Percentiles rank a stretch among this genome's conserved stretches.
Conservation (phyloP, 2,888 invertebrate genomes). For the Pecten maximus region DNA sequence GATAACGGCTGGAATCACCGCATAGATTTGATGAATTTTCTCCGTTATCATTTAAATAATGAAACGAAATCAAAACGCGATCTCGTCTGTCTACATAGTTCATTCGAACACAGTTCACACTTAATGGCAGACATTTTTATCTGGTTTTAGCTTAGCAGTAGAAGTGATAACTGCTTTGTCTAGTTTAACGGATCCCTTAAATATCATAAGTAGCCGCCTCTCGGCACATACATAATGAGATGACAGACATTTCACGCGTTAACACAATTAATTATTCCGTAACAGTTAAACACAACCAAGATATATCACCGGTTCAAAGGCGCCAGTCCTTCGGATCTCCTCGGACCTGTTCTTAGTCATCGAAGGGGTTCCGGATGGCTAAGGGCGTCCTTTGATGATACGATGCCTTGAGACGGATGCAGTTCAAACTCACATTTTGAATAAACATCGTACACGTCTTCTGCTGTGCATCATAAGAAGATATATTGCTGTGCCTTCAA, state of each 20-base stretch:
- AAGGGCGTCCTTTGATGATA: not conserved
- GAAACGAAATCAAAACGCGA: not conserved
- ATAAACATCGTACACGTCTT: not conserved
- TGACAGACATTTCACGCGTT: not conserved
- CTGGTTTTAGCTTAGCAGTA: not conserved
- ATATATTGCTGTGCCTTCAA: not conserved
- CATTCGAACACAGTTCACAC: not conserved
- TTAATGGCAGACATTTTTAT: not conserved
- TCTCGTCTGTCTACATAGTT: not conserved
- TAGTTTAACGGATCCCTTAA: not conserved
- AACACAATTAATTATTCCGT: not conserved
- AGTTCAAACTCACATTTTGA: not conserved
- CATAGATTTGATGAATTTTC: not conserved
- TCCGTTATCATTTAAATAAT: not conserved
- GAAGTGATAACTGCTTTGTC: not conserved
- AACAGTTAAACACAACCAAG: conserved; percentile 11
- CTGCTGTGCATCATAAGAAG: not conserved
- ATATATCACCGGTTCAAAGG: not conserved
- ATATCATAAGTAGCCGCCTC: not conserved
- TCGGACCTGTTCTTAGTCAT: not conserved
- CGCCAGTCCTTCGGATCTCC: not conserved
- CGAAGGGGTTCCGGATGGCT: not conserved
- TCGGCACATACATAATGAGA: not conserved
- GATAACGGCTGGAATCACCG: not conserved
- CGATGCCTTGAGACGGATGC: not conserved